Percentiles rank a stretch among this genome's conserved stretches.
These are phyloP conservation scores for Tenthredo livida DNA, from an alignment of 2,888 invertebrate genomes.

Conservation along the genomic window DNA sequence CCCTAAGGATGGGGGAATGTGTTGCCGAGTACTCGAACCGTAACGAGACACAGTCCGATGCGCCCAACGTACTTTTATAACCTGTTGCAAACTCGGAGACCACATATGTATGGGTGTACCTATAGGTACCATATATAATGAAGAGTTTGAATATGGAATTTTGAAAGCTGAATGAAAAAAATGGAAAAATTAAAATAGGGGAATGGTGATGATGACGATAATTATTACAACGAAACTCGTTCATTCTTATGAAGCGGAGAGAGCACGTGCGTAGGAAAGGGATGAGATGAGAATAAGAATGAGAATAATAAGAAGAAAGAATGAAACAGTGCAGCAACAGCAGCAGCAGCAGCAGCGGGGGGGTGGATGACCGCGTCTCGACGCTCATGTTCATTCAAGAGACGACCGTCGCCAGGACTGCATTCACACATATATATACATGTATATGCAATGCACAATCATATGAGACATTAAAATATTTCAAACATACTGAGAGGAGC, in stretches of 20 bases:
- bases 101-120: neutral
- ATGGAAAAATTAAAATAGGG: neutral
- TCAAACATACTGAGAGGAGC: neutral
- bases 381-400: conserved; percentile 46
- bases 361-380: conserved; percentile 45
- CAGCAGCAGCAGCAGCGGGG: neutral
- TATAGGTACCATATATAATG: neutral
- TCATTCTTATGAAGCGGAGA: neutral
- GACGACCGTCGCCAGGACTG: conserved; percentile 21
- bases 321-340: neutral
- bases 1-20: neutral
- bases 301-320: neutral
- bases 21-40: conserved; percentile 23
- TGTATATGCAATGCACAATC: neutral
- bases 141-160: neutral
- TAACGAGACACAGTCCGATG: conserved; percentile 31
- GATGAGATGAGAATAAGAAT: neutral
- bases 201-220: neutral
- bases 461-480: conserved; percentile 30
- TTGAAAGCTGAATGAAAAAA: neutral
- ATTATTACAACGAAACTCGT: neutral
- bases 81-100: neutral
- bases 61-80: conserved; percentile 21
- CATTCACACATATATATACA: neutral
- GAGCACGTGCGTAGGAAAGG: conserved; percentile 9